These are phyloP conservation scores for Aphodius sticticus DNA, from an alignment of 2,888 invertebrate genomes.

Conservation along the genomic window DNA sequence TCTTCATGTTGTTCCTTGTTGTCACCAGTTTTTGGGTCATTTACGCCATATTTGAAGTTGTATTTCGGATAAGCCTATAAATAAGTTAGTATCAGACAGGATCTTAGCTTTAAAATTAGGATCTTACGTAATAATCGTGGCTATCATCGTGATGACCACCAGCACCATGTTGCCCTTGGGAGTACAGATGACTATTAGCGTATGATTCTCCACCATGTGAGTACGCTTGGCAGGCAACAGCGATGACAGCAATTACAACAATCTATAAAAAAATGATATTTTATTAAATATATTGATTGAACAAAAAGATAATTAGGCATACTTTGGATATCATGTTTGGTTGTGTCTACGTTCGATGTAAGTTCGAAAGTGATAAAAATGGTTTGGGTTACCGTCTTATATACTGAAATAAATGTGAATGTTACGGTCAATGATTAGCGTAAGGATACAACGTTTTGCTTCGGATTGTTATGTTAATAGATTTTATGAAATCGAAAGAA, in stretches of 20 bases:
- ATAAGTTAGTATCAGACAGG: not conserved
- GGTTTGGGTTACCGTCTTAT: not conserved
- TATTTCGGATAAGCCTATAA: slow-evolving; percentile 68
- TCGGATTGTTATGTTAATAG: not conserved
- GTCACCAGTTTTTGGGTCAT: slow-evolving; percentile 66
- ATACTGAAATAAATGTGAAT: not conserved
- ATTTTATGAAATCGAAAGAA: not conserved
- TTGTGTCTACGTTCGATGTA: not conserved
- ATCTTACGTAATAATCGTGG: slow-evolving; percentile 31
- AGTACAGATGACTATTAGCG: slow-evolving; percentile 5
- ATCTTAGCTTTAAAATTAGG: not conserved
- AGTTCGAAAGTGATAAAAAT: not conserved
- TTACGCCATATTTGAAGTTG: slow-evolving; percentile 65
- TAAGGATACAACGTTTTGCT: not conserved
- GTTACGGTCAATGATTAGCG: not conserved
- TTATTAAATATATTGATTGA: not conserved
- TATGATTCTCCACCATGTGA: slow-evolving; percentile 13
- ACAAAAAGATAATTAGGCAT: not conserved
- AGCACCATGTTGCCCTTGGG: not conserved
- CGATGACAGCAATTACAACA: slow-evolving; percentile 9
- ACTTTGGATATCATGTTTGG: not conserved
- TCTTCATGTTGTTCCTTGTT: slow-evolving; percentile 66
- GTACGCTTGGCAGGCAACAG: not conserved
- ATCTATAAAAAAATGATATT: slow-evolving; percentile 20
- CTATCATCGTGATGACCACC: slow-evolving; percentile 23